Evolutionary conservation across 2,113 vertebrate genomes (phyloP), one percentile per base, ranked within the genome.

Genomic region (Aplodontia rufa): DNA sequence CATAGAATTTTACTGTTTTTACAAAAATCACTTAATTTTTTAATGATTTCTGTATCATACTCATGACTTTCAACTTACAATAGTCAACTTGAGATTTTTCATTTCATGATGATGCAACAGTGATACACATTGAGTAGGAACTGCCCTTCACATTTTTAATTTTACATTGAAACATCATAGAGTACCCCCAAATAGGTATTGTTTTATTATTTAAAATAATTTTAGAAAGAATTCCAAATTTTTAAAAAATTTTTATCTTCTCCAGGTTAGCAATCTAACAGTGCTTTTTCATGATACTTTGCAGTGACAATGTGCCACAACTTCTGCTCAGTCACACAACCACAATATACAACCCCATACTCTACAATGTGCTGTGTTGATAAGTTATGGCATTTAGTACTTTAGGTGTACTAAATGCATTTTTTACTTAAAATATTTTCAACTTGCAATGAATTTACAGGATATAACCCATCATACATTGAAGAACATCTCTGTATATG

Each of bases 1-100:
- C 30, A 24, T 16, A 55, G 75, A 76, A 94, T 62, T 49, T 55
- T 92, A 55, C 32, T 80, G 69, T 80, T 71, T 71, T 72, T 71
- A 47, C 40, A 13, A 66, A 92, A 75, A 53, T 72, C 37, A 51
- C 42, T 64, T 62, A 89, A 76, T 92, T 37, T 53, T 94, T 47
- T 20, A 84, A 75, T 20, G 53, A 55, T 76, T 19, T 42, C n/a
- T 68, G 5, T 20, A 22, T 58, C 64, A 16, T 86, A 4, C 20
- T 68, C 1, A 68, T 37, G 42, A 45, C 26, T 32, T 49, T 42
- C 62, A 24, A 49, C 45, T 84, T n/a, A 47, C 32, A 62, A 62
- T 20, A 16, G 19, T 37, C 16, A 19, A 22, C 28, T 42, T 42
- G 32, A 47, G 11, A 68, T 26, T 66, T 68, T 49, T 26, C 42